phyloP scores from a whole-genome alignment of 1,140 invertebrate species.

The Sipha flava region DNA sequence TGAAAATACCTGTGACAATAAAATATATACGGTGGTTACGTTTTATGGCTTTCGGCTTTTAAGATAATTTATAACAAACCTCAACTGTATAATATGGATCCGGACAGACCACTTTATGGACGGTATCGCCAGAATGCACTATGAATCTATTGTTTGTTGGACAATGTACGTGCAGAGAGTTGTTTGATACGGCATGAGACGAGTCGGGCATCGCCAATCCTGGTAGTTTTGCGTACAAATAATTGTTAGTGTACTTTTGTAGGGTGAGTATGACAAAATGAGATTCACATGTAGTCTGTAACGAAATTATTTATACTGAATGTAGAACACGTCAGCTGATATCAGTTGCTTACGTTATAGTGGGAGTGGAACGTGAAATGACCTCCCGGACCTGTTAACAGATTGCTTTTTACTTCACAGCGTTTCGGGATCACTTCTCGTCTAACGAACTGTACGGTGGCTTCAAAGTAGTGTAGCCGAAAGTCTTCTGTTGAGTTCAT shows the following conservation, averaged over 20 bases:
- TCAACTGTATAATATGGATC: conserved; percentile 48
- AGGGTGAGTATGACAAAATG: conserved; percentile 16
- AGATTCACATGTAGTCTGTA: conserved; percentile 1
- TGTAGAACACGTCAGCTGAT: too few species aligned
- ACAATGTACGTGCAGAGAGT: conserved; percentile 45
- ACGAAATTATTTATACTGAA: too few species aligned
- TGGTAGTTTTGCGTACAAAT: conserved; percentile 60
- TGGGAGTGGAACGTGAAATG: conserved; percentile 57
- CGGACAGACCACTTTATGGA: conserved; percentile 63
- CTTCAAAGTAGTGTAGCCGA: conserved; percentile 72
- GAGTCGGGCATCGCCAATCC: conserved; percentile 51
- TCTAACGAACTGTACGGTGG: conserved; percentile 69
- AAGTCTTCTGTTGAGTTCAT: conserved; percentile 80
- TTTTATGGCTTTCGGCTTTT: too few species aligned
- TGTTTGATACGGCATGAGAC: conserved; percentile 30
- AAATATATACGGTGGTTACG: not conserved
- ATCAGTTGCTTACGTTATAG: conserved; percentile 44
- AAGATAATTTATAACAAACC: too few species aligned
- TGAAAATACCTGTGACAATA: conserved; percentile 55
- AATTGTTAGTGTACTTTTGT: conserved; percentile 44
- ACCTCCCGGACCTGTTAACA: conserved; percentile 64
- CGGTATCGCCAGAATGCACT: conserved; percentile 57
- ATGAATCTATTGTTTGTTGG: conserved; percentile 61
- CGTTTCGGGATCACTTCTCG: conserved; percentile 55
- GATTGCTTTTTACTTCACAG: conserved; percentile 43